These are phyloP conservation scores for Atlantisia rogersi DNA, from an alignment of 2,113 vertebrate species.

Conservation along the genomic window DNA sequence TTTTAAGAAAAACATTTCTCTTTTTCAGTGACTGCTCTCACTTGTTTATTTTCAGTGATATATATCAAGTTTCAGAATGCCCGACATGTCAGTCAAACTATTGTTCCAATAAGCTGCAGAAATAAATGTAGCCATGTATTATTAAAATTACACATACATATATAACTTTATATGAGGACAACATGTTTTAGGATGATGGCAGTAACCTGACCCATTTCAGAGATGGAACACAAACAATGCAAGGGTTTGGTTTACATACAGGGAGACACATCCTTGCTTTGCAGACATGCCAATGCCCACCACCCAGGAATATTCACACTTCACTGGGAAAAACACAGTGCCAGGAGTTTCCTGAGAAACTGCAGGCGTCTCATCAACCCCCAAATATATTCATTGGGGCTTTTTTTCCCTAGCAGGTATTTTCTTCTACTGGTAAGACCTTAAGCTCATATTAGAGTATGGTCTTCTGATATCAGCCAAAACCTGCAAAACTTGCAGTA, in stretches of 20 bases:
- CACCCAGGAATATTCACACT: background rate
- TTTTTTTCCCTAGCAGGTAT: background rate
- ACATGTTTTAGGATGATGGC: background rate
- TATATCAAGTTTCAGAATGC: background rate
- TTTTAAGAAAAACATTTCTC: background rate
- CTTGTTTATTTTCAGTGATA: background rate
- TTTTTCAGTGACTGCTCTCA: background rate
- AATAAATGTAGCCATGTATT: background rate
- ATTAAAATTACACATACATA: background rate
- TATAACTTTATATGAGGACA: background rate
- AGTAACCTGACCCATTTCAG: background rate
- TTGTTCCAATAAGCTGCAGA: background rate
- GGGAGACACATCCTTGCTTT: background rate
- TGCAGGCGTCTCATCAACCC: background rate
- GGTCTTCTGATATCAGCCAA: background rate
- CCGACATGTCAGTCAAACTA: background rate
- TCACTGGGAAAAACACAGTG: background rate
- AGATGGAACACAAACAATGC: background rate
- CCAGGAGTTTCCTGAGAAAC: background rate
- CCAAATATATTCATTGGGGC: background rate
- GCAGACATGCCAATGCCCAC: background rate
- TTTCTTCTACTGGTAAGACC: background rate
- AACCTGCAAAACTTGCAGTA: background rate
- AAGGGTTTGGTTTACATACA: background rate
- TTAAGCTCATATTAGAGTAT: background rate